Conservation (phyloP, 2,797 vertebrate genomes). For the Denticeps clupeoides region DNA sequence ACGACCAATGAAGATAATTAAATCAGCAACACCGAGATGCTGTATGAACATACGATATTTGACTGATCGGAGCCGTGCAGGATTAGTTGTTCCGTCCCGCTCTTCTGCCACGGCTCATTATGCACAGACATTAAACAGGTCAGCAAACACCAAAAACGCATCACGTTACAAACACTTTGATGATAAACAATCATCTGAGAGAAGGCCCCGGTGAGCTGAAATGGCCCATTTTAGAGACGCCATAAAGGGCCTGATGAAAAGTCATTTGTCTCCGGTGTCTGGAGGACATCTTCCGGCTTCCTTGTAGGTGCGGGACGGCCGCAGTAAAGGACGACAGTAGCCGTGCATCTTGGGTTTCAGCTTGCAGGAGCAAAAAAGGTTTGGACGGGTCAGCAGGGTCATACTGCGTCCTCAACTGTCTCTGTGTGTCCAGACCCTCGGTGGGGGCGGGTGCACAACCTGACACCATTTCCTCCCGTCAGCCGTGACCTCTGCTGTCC, state of each 20-base stretch:
- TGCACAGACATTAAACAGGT: conserved; percentile 21
- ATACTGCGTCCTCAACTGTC: background rate
- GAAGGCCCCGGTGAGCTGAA: conserved; percentile 29
- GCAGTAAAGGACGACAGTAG: background rate
- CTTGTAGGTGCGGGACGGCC: conserved; percentile 1
- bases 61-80: too few relatives aligned
- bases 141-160: conserved; percentile 21
- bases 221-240: conserved; percentile 41
- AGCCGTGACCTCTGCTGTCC: too few relatives aligned
- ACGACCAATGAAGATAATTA: too few relatives aligned
- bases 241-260: conserved; percentile 37
- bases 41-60: too few relatives aligned
- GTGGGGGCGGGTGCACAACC: too few relatives aligned
- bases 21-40: too few relatives aligned
- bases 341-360: background rate
- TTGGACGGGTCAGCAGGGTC: background rate
- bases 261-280: conserved; percentile 36
- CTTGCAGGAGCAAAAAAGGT: too few relatives aligned
- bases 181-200: conserved; percentile 1
- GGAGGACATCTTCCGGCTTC: conserved; percentile 18
- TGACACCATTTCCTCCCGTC: too few relatives aligned
- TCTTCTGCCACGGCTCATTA: conserved; percentile 30
- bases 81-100: too few relatives aligned
- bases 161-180: conserved; percentile 24
- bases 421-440: background rate